Evolutionary conservation across 2,113 vertebrate species (phyloP), one percentile per base, ranked within the genome.

Genomic region (Gobius niger): DNA sequence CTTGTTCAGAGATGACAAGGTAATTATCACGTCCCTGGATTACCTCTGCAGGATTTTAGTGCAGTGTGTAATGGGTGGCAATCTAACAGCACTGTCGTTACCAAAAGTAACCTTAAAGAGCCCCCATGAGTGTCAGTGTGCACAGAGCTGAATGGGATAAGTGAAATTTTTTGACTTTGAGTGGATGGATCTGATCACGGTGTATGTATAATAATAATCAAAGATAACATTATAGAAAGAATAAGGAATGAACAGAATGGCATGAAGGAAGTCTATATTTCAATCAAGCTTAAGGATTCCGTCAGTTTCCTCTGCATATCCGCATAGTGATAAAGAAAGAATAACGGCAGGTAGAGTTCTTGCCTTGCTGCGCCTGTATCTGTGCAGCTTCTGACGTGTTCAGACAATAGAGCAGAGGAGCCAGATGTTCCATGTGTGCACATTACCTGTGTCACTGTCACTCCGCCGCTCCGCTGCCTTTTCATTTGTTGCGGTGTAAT

Each of bases 21-120:
- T 80, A 80, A 82, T 82, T 77, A 82, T 63, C 44, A 51, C 14
- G 19, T 42, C 63, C 57, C 70, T 52, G 16, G 16, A 34, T 47
- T 16, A 72, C 65, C 40, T 16, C 57, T 56, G 61, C 24, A 34
- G 74, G 59, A 67, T 73, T 73, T 73, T 34, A 74, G 61, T 47
- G 59, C 67, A 62, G 11, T 44, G 56, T 65, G 49, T 73, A 75
- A 73, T 74, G 68, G 57, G 0, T 3, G 2, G 7, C 12, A 15
- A n/a, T 59, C 24, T 42, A 42, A 59, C 56, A 42, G 56, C 34
- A 14, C 24, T 42, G 54, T 61, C 61, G 44, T 72, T 74, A 67
- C 44, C 40, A 47, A 42, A 54, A 54, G 52, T 54, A 54, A 54
- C 9, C 52, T 11, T 54, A 54, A 54, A 15, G 56, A 3, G 13